Evolutionary conservation across 2,888 invertebrate genomes (phyloP).

Genomic region (Euplexia lucipara): DNA sequence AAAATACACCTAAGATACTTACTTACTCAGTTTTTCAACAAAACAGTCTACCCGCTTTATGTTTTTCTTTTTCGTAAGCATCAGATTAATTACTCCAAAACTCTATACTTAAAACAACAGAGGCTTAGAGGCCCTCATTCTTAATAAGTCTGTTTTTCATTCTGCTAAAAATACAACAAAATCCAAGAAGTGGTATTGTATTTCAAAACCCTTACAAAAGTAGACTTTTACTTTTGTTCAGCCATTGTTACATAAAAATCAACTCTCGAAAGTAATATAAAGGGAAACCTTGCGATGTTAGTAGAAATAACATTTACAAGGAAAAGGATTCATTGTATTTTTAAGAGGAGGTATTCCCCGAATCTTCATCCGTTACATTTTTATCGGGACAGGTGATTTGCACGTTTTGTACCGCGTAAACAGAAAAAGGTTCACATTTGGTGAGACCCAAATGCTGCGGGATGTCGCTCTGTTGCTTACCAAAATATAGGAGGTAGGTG

Average conservation of each 20-base stretch:
- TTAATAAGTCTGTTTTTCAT: background rate
- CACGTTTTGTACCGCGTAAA: slow-evolving; percentile 59
- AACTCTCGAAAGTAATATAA: slow-evolving; percentile 44
- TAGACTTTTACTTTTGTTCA: slow-evolving; percentile 33
- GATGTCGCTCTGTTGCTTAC: slow-evolving; percentile 57
- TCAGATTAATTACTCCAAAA: background rate
- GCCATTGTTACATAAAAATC: slow-evolving; percentile 40
- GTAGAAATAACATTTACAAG: slow-evolving; percentile 53
- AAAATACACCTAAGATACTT: slow-evolving; percentile 13
- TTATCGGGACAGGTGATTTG: slow-evolving; percentile 62
- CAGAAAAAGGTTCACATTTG: slow-evolving; percentile 64
- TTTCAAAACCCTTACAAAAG: slow-evolving; percentile 23
- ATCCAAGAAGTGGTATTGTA: slow-evolving; percentile 4
- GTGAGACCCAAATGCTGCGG: slow-evolving; percentile 42
- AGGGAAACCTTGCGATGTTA: slow-evolving; percentile 34
- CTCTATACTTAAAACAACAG: background rate
- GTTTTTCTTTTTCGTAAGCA: background rate
- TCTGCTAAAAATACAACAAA: background rate
- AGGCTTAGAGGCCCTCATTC: background rate
- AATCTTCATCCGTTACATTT: slow-evolving; percentile 48
- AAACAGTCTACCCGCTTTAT: background rate
- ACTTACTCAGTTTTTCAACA: slow-evolving; percentile 5
- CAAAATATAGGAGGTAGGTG: slow-evolving; percentile 67
- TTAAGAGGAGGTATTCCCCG: slow-evolving; percentile 45
- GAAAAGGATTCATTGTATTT: slow-evolving; percentile 59